A percentile compares a stretch with the other conserved stretches of the same genome.
These are phyloP conservation scores for Typhlomys cinereus DNA, from an alignment of 2,113 vertebrate species.

Conservation along the genomic window DNA sequence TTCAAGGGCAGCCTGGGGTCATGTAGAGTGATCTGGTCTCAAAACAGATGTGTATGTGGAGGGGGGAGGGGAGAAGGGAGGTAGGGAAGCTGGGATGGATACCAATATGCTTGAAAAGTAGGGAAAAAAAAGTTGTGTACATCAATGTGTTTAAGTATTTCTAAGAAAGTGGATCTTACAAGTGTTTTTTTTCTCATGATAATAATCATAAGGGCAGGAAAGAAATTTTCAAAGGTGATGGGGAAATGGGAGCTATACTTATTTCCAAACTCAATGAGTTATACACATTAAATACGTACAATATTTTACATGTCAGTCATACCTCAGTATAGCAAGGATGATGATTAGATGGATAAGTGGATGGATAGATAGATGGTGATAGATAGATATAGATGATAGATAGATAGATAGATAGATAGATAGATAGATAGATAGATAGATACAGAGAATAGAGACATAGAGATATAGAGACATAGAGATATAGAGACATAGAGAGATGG, in stretches of 20 bases:
- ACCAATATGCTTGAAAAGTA: too few relatives aligned
- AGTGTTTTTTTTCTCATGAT: not conserved
- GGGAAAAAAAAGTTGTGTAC: too few relatives aligned
- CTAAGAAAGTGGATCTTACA: not conserved
- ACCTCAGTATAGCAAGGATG: not conserved
- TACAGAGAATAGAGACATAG: not conserved
- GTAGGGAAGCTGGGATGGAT: too few relatives aligned
- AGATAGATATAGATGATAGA: too few relatives aligned
- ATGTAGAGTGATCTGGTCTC: too few relatives aligned
- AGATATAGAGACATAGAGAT: too few relatives aligned
- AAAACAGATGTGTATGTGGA: not conserved
- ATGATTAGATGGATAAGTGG: not conserved
- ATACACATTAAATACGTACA: not conserved
- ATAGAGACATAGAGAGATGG: too few relatives aligned
- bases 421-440: not conserved
- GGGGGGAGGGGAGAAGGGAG: too few relatives aligned
- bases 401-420: not conserved
- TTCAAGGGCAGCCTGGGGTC: not conserved
- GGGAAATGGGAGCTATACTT: not conserved
- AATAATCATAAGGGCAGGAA: not conserved
- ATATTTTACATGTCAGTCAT: not conserved
- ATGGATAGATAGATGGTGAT: too few relatives aligned
- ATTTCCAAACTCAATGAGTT: not conserved
- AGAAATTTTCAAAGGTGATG: not conserved
- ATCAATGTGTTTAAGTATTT: not conserved